Evolutionary conservation across 2,797 vertebrate genomes (phyloP).

Genomic region (Sciaenops ocellatus): DNA sequence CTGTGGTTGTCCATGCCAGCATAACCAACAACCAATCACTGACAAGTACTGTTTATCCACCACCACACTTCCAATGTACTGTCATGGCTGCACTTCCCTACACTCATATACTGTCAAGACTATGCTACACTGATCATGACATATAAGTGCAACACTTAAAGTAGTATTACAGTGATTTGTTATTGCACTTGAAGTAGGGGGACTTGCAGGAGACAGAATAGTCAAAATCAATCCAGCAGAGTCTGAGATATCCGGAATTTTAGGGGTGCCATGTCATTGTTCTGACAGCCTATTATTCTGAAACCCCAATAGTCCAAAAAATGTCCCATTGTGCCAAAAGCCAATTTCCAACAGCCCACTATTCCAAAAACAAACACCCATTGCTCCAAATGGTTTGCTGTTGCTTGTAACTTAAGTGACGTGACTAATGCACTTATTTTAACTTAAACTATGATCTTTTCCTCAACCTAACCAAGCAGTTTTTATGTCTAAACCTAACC

Average conservation of each 20-base stretch:
- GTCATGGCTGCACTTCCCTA: not conserved
- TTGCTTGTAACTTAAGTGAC: too few species aligned
- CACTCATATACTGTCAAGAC: slow-evolving; percentile 29
- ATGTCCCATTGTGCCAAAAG: too few species aligned
- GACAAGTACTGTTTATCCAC: slow-evolving; percentile 13
- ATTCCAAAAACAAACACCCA: too few species aligned
- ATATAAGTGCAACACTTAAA: not conserved
- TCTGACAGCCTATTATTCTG: too few species aligned
- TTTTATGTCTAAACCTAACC: too few species aligned
- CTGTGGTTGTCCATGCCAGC: slow-evolving; percentile 29
- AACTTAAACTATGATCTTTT: too few species aligned
- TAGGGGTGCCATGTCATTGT: too few species aligned
- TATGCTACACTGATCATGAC: slow-evolving; percentile 12
- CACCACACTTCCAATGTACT: not conserved
- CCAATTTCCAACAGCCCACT: too few species aligned
- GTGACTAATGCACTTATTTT: too few species aligned
- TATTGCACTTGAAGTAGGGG: not conserved
- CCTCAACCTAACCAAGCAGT: too few species aligned
- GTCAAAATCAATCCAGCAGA: not conserved
- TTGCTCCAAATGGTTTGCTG: too few species aligned
- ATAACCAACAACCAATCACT: slow-evolving; percentile 37
- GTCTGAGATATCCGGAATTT: not conserved
- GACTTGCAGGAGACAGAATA: not conserved
- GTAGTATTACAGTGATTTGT: slow-evolving; percentile 13
- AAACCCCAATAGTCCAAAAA: too few species aligned